Evolutionary conservation across 2,888 invertebrate genomes (phyloP).

Genomic region (Oscheius sp.): DNA sequence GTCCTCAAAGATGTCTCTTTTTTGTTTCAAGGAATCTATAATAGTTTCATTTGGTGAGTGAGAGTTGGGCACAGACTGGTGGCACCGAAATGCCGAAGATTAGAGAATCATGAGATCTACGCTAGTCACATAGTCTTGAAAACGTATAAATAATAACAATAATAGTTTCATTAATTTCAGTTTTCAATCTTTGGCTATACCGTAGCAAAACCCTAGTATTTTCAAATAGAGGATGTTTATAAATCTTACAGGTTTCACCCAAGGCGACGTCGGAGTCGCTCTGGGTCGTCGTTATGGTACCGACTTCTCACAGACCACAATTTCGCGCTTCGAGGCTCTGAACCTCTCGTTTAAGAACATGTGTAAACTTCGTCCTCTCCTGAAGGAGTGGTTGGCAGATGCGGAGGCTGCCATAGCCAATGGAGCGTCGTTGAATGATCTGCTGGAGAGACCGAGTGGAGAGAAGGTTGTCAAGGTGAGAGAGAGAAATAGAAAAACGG

Average conservation of each 20-base stretch:
- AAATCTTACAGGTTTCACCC: slow-evolving; percentile 85
- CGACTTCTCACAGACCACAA: slow-evolving; percentile 98
- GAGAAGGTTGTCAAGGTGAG: slow-evolving; percentile 13
- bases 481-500: background rate
- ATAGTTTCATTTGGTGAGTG: no score
- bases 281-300: slow-evolving; percentile 88
- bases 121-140: no score
- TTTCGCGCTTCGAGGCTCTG: slow-evolving; percentile 94
- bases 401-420: slow-evolving; percentile 59
- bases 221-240: no score
- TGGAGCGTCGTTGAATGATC: slow-evolving; percentile 58
- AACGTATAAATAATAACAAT: no score
- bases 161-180: no score
- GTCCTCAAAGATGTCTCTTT: no score
- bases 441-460: slow-evolving; percentile 46
- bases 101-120: no score
- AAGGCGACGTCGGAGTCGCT: slow-evolving; percentile 96
- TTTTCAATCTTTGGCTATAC: no score
- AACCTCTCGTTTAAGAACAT: slow-evolving; percentile 99
- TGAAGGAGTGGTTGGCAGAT: slow-evolving; percentile 77
- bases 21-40: no score
- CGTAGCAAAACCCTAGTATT: no score
- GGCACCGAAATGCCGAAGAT: no score
- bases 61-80: no score
- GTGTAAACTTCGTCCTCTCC: slow-evolving; percentile 97